A percentile compares a stretch with the other conserved stretches of the same genome.
These are phyloP conservation scores for Bellardia pandia DNA, from an alignment of 2,888 invertebrate genomes.

Conservation along the genomic window DNA sequence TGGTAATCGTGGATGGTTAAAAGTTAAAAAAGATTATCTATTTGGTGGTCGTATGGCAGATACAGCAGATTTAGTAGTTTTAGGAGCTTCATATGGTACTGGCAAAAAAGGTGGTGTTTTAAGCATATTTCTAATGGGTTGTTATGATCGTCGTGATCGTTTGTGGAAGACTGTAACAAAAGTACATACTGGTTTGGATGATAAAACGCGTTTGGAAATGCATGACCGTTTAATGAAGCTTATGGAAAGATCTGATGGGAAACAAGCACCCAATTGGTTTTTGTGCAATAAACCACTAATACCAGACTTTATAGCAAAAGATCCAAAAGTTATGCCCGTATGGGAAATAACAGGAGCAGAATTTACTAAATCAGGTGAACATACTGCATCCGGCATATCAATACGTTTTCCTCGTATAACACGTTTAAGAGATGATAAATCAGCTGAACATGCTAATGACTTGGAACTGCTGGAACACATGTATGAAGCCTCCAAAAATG, in stretches of 20 bases:
- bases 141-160: slow-evolving; percentile 87
- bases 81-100: slow-evolving; percentile 98
- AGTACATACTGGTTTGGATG: slow-evolving; percentile 95
- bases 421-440: slow-evolving; percentile 92
- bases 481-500: slow-evolving; percentile 87
- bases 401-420: slow-evolving; percentile 96
- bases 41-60: slow-evolving; percentile 97
- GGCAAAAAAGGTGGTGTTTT: slow-evolving; percentile 96
- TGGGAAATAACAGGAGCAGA: slow-evolving; percentile 97
- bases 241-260: slow-evolving; percentile 92
- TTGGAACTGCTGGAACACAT: slow-evolving; percentile 89
- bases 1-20: slow-evolving; percentile 97
- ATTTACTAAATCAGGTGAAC: slow-evolving; percentile 91
- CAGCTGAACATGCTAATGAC: slow-evolving; percentile 92
- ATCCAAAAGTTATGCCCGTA: slow-evolving; percentile 94
- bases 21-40: slow-evolving; percentile 98
- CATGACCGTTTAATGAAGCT: slow-evolving; percentile 86
- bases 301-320: slow-evolving; percentile 94
- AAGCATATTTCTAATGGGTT: slow-evolving; percentile 97
- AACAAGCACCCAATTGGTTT: slow-evolving; percentile 91
- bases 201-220: slow-evolving; percentile 91
- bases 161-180: slow-evolving; percentile 97
- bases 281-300: slow-evolving; percentile 92
- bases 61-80: slow-evolving; percentile 95
- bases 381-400: slow-evolving; percentile 97